These are phyloP conservation scores for Pseudopleuronectes americanus DNA, from an alignment of 2,797 vertebrate genomes.

Conservation along the genomic window DNA sequence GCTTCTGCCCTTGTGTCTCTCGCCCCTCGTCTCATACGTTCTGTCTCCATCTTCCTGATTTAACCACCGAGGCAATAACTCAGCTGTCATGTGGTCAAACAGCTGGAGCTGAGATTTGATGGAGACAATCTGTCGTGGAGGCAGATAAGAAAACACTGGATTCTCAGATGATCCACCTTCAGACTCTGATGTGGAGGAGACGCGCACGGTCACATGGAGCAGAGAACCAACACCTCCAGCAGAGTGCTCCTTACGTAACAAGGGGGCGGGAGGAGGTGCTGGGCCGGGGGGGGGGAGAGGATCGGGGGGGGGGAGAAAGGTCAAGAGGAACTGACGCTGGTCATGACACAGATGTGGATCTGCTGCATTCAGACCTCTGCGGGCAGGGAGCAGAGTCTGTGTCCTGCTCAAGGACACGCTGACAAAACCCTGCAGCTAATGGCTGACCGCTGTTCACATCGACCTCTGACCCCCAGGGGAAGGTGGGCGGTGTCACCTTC, in stretches of 20 bases:
- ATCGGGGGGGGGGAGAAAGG: conserved; percentile 19
- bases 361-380: neutral
- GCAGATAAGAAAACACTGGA: neutral
- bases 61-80: conserved; percentile 24
- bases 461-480: neutral
- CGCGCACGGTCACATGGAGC: neutral
- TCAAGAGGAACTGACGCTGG: conserved; percentile 10
- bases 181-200: neutral
- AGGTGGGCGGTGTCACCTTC: neutral
- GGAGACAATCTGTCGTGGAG: neutral
- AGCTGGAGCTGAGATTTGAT: neutral
- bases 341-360: conserved; percentile 2
- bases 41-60: neutral
- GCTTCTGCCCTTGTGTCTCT: conserved; percentile 47
- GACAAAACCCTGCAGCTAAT: neutral
- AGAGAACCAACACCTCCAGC: conserved; percentile 13
- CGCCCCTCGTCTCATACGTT: conserved; percentile 19
- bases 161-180: neutral
- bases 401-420: conserved; percentile 9
- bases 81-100: conserved; percentile 14
- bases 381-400: neutral
- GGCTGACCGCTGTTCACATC: neutral
- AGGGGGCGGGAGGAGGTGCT: neutral
- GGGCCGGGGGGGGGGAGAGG: conserved; percentile 18
- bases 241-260: conserved; percentile 31